A percentile compares a stretch with the other conserved stretches of the same genome.
Conservation (phyloP, 2,888 invertebrate species). For the Drosophila nr. perissopoda region DNA sequence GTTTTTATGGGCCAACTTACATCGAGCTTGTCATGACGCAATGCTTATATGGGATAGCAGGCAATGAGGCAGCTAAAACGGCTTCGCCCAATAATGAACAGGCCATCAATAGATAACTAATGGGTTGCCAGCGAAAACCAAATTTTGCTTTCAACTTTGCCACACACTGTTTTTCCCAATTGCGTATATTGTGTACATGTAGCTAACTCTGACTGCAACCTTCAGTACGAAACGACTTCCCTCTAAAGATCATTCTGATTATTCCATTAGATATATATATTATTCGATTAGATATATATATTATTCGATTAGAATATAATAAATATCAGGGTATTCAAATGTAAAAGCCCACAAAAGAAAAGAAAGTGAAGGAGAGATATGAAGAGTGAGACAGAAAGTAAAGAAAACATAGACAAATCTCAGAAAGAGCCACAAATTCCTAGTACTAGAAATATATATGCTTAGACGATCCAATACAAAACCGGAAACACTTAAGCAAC, state of each 20-base stretch:
- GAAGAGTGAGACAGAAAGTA: background rate
- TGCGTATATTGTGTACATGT: background rate
- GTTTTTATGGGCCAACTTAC: conserved; percentile 51
- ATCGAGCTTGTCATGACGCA: conserved; percentile 47
- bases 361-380: background rate
- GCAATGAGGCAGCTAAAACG: conserved; percentile 31
- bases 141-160: conserved; percentile 9
- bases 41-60: conserved; percentile 49
- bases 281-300: background rate
- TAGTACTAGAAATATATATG: background rate
- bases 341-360: background rate
- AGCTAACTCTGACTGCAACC: background rate
- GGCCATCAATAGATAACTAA: conserved; percentile 54
- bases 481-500: background rate
- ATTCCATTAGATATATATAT: background rate
- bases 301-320: background rate
- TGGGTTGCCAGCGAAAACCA: conserved; percentile 22
- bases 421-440: too few species aligned
- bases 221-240: background rate
- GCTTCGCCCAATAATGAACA: conserved; percentile 37
- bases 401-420: background rate
- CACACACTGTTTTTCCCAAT: background rate
- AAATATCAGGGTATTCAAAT: background rate
- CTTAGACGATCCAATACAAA: background rate
- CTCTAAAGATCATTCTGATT: background rate